Evolutionary conservation across 2,888 invertebrate species (phyloP), one percentile per base, ranked within the genome.

Genomic region (Lobophora halterata): DNA sequence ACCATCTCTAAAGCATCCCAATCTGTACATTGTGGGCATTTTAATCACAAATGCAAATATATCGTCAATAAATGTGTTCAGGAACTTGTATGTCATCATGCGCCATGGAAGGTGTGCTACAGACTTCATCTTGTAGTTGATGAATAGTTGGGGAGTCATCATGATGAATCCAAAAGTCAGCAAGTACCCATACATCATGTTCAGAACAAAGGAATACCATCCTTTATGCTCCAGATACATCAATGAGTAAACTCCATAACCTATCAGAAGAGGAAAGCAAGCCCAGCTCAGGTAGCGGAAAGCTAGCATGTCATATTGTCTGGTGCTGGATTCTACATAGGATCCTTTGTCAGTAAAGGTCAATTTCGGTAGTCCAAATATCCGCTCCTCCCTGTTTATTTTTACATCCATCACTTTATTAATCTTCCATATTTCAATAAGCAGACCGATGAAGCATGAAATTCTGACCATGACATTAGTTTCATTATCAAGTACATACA

Each of bases 131-230:
- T 99, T 99, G 86, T 99, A 99, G 88, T 99, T 99, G 60, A 99
- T 99, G 73, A 99, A 99, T 46, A 99, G 87, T 80, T 99, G 99
- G 3, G 99, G 99, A n/a, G 99, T 99, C 99, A 99, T 99, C 96
- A 99, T 97, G 39, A 99, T 99, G 76, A 99, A 99, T 45, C 99
- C 98, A 77, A 99, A 99, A 1, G 98, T 99, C 41, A 99, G 89
- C 39, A 99, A 89, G 80, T 98, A 99, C 34, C 99, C 99, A 80
- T 99, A 99, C 45, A 99, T 90, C 95, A 99, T 96, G 70, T 94
- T 95, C 14, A 99, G 90, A 18, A 98, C 91, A 89, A 97, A 99
- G 5, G 98, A 99, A 77, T 99, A 99, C 99, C 99, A 99, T 56
- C 99, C 98, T 75, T 96, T 97, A 80, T 99, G 99, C 75, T 99